Evolutionary conservation across 2,888 invertebrate genomes (phyloP), one percentile per base, ranked within the genome.

Genomic region (Mesochorus sp.): DNA sequence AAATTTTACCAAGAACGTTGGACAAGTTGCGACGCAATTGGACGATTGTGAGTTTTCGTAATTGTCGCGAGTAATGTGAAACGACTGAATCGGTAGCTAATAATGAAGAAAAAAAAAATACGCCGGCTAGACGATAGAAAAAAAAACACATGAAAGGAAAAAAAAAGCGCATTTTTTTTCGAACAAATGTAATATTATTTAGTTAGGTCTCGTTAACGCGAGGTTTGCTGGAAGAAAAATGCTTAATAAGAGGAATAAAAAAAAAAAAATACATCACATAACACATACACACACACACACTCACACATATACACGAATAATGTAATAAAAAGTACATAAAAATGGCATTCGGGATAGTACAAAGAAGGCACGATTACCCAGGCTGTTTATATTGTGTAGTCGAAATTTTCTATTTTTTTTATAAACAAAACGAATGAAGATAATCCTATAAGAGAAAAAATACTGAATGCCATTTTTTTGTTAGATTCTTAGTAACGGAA

Each of bases 331-430:
- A 55, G 80, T 77, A 81, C 66, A 76, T 72, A 73, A 90, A 91
- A 91, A 90, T 91, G 91, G 91, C 91, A 91, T 91, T 91, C 90
- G 90, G 74, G 90, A 90, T 85, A 91, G 91, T 91, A 91, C 91
- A 91, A 91, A 90, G 75, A 80, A 75, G 83, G 86, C 85, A 87
- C 87, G 87, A 86, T 89, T 88, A 88, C 64, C 76, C 83, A 83
- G 84, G 85, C 86, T 86, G 85, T 89, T 88, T 89, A 85, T 86
- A 88, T 88, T 87, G 85, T 85, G 86, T 89, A 90, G 87, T 90
- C 88, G 87, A 90, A 90, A 90, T 90, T 91, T 89, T 91, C 90
- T 91, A 91, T 91, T 90, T 91, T 91, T 91, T 90, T 91, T 91
- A 90, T 90, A 80, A 77, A 80, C 55, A 73, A 68, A 71, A 82